These are phyloP conservation scores for Aspiorhynchus laticeps DNA, from an alignment of 2,113 vertebrate species.

Conservation along the genomic window DNA sequence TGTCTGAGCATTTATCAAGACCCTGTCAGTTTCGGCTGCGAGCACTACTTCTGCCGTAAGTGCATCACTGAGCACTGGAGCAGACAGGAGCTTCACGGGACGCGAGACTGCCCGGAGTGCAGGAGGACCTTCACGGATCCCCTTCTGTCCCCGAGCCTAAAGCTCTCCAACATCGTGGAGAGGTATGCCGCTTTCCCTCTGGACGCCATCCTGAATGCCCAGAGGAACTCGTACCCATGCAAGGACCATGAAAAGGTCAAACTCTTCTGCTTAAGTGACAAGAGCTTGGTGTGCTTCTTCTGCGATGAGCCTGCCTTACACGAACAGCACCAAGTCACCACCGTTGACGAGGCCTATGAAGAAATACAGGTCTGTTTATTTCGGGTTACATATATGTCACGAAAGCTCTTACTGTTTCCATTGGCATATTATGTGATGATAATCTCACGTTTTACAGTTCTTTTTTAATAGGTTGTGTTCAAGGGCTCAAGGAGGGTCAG, in stretches of 20 bases:
- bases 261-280: conserved; percentile 97
- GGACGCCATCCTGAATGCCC: conserved; percentile 92
- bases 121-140: conserved; percentile 90
- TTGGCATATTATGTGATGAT: background rate
- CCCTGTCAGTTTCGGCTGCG: conserved; percentile 94
- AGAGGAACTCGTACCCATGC: conserved; percentile 89
- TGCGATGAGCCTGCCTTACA: conserved; percentile 93
- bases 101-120: conserved; percentile 94
- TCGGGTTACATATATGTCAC: background rate
- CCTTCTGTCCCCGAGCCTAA: conserved; percentile 91
- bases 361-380: conserved; percentile 88
- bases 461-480: too few species aligned
- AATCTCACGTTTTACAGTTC: too few species aligned
- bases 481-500: background rate
- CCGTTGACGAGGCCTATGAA: conserved; percentile 93
- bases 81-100: conserved; percentile 87
- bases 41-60: conserved; percentile 97
- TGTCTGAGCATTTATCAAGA: conserved; percentile 99
- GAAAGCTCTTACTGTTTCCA: background rate
- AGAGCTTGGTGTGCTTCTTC: conserved; percentile 95
- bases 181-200: conserved; percentile 94
- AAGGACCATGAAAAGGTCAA: conserved; percentile 98
- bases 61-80: conserved; percentile 98
- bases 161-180: conserved; percentile 98
- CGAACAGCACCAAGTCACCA: conserved; percentile 96